Conservation (phyloP, 2,113 vertebrate genomes). For the Mungos mungo region DNA sequence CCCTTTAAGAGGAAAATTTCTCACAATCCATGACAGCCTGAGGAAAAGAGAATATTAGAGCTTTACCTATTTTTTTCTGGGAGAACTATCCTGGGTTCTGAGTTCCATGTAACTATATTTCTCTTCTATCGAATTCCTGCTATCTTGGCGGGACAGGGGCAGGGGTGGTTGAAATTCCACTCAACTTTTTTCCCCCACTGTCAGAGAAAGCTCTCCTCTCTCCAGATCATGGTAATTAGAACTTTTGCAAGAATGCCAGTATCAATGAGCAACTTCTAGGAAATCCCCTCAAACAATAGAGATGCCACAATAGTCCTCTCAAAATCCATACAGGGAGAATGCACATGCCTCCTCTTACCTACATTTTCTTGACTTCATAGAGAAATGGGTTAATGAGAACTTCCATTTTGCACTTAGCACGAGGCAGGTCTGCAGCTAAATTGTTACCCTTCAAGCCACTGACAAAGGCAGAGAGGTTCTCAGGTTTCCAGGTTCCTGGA, state of each 20-base stretch:
- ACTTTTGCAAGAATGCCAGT: neutral
- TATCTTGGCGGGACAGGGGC: neutral
- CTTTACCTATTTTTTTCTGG: neutral
- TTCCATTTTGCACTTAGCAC: neutral
- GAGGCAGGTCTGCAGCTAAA: constrained; percentile 6
- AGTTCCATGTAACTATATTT: neutral
- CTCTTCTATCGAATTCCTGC: constrained; percentile 4
- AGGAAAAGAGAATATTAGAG: constrained; percentile 24
- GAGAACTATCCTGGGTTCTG: constrained; percentile 23
- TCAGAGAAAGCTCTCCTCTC: neutral
- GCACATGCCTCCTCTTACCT: neutral
- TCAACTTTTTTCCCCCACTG: neutral
- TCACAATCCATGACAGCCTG: neutral
- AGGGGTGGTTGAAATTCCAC: neutral
- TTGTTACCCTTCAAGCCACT: neutral
- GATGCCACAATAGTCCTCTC: neutral
- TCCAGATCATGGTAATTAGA: constrained; percentile 7
- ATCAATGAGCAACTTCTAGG: neutral
- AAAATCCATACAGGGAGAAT: neutral
- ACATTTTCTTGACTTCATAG: neutral
- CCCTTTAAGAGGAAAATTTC: constrained; percentile 30
- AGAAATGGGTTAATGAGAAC: neutral
- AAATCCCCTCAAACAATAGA: neutral
- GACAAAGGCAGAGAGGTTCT: constrained; percentile 4
- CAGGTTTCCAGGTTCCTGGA: neutral